Percentiles rank a stretch among this genome's conserved stretches.
Evolutionary conservation across 1,140 invertebrate genomes (phyloP).

Genomic region (Odontomachus brunneus): DNA sequence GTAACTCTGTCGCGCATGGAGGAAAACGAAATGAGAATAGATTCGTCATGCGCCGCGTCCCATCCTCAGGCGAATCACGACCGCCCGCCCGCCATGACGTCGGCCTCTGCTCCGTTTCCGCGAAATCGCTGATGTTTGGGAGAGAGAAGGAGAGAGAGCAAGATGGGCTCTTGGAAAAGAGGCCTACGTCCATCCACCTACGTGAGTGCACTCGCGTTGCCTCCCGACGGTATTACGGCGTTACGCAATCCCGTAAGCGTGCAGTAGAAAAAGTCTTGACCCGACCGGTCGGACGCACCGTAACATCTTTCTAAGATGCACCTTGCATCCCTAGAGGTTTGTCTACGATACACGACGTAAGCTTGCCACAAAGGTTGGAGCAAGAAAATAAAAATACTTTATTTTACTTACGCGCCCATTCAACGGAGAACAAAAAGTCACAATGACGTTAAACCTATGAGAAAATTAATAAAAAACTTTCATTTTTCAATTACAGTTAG

Average conservation of each 20-base stretch:
- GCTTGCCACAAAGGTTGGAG: too few relatives aligned
- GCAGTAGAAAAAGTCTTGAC: constrained; percentile 20
- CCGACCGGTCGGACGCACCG: not conserved
- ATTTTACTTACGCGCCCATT: too few relatives aligned
- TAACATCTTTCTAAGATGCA: constrained; percentile 28
- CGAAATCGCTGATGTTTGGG: constrained; percentile 41
- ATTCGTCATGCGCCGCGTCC: constrained; percentile 33
- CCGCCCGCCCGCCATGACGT: constrained; percentile 13
- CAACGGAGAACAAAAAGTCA: too few relatives aligned
- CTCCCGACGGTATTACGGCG: constrained; percentile 26
- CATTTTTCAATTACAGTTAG: too few relatives aligned
- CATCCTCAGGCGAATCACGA: constrained; percentile 1
- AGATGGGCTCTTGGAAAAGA: constrained; percentile 23
- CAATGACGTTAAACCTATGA: too few relatives aligned
- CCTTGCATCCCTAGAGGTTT: constrained; percentile 37
- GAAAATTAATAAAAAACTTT: too few relatives aligned
- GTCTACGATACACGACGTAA: too few relatives aligned
- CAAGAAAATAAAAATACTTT: too few relatives aligned
- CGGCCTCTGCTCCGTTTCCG: constrained; percentile 41
- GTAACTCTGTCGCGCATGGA: constrained; percentile 10
- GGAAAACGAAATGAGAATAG: constrained; percentile 52
- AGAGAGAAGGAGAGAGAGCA: not conserved
- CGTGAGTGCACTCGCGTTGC: not conserved
- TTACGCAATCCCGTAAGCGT: constrained; percentile 52
- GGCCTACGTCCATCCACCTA: not conserved